Evolutionary conservation across 2,797 vertebrate species (phyloP), one percentile per base, ranked within the genome.

Genomic region (Notolabrus celidotus): DNA sequence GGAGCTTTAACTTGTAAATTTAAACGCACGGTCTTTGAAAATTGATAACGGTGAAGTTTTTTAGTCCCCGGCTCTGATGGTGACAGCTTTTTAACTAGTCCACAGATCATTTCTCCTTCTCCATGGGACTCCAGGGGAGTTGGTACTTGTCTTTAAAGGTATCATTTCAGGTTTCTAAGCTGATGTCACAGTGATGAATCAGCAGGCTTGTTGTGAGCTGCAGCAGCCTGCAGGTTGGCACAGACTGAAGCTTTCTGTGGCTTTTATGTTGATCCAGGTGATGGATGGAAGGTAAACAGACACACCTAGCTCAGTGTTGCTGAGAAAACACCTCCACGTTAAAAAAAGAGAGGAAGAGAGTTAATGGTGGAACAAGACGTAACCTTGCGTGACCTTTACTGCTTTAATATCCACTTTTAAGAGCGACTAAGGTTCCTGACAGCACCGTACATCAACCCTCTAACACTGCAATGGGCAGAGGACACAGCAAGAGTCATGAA

Each of bases 121-220:
- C 4, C 20, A 15, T 74, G 9, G 23, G n/a, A 2, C 17, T 59
- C 4, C 20, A 15, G 74, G 9, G 23, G n/a, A 2, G 71, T 70
- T 58, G 16, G 10, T 43, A 67, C 71, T 43, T 49, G 77, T 47
- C 57, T 33, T 2, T 41, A 16, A 34, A 22, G 14, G 8, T 55
- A 12, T 68, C 19, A 19, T 33, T 71, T 7, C 19, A 36, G 7
- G 19, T 61, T 25, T 22, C 10, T 7, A 16, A 38, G 67, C 20
- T 53, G 77, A 67, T 65, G 55, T 67, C 50, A 75, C 16, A 1
- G 29, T 9, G 22, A 14, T 77, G 70, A 67, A 5, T 79, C 67
- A 54, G 54, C 67, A 46, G 76, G 42, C 80, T 22, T 78, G 77
- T 80, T 43, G 52, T 12, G 77, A 77, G 51, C 71, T 78, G 79